phyloP scores from a whole-genome alignment of 2,113 vertebrate species.

The Peromyscus californicus region DNA sequence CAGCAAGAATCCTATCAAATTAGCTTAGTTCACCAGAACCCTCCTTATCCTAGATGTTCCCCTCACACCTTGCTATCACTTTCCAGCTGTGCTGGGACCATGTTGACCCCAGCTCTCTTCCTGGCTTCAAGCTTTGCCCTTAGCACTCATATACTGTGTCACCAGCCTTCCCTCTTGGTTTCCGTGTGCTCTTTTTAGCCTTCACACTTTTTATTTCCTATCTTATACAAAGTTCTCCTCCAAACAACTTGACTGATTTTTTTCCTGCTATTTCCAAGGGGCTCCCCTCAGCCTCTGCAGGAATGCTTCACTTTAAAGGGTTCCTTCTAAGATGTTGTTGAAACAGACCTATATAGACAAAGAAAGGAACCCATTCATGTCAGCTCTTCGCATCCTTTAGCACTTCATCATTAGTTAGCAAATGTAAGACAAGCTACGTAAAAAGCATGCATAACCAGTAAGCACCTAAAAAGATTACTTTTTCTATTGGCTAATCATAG shows the following conservation, averaged over 20 bases:
- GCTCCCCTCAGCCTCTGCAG: neutral
- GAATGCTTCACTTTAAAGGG: neutral
- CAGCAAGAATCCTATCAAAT: neutral
- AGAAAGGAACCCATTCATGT: neutral
- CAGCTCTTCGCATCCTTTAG: neutral
- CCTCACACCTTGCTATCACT: neutral
- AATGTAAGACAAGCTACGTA: neutral
- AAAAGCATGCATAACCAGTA: neutral
- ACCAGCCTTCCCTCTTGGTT: neutral
- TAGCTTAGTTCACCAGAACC: neutral
- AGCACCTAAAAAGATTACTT: neutral
- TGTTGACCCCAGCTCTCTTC: neutral
- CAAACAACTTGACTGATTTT: neutral
- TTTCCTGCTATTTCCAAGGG: neutral
- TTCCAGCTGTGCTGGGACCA: neutral
- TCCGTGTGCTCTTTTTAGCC: neutral
- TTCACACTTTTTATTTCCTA: neutral
- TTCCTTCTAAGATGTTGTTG: neutral
- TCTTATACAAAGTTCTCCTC: neutral
- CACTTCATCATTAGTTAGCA: neutral
- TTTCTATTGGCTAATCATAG: neutral
- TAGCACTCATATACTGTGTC: neutral
- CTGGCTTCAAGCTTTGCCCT: too few relatives aligned
- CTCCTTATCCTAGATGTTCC: neutral
- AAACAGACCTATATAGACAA: neutral